phyloP scores from a whole-genome alignment of 2,113 vertebrate genomes.

The Nerophis ophidion region DNA sequence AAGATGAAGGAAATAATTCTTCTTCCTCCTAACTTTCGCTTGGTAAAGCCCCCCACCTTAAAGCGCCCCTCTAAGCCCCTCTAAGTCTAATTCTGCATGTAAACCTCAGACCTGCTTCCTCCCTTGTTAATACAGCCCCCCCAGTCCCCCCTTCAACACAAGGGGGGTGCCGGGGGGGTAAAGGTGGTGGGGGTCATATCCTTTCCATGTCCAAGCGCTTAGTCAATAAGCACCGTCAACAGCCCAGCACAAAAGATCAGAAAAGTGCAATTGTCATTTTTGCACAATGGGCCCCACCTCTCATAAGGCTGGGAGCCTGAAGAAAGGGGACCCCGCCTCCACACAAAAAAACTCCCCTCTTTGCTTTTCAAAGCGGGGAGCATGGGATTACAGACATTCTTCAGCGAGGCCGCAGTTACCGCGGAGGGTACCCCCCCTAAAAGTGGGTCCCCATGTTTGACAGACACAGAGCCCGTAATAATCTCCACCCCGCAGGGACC shows the following conservation, averaged over 20 bases:
- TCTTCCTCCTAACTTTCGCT: constrained; percentile 42
- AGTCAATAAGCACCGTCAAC: constrained; percentile 80
- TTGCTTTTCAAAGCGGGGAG: constrained; percentile 71
- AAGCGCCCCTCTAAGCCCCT: constrained; percentile 69
- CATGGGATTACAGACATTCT: constrained; percentile 88
- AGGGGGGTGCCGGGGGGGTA: constrained; percentile 12
- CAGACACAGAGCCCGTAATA: constrained; percentile 86
- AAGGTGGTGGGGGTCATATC: constrained; percentile 69
- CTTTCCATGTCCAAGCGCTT: constrained; percentile 77
- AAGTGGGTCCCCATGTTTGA: constrained; percentile 78
- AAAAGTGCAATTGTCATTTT: constrained; percentile 78
- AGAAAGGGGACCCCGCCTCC: constrained; percentile 17
- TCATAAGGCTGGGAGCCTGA: constrained; percentile 68
- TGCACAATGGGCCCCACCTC: constrained; percentile 75
- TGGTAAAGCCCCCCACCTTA: constrained; percentile 42
- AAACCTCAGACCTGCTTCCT: constrained; percentile 64
- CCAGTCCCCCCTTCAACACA: not conserved
- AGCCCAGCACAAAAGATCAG: constrained; percentile 78
- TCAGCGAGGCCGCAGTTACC: constrained; percentile 78
- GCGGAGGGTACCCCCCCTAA: constrained; percentile 65
- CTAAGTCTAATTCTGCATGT: constrained; percentile 75
- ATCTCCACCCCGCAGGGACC: constrained; percentile 91
- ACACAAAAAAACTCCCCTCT: constrained; percentile 27
- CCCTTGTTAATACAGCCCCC: constrained; percentile 51
- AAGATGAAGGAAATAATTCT: constrained; percentile 17